Conservation (phyloP, 2,888 invertebrate genomes). For the Teleogryllus oceanicus region DNA sequence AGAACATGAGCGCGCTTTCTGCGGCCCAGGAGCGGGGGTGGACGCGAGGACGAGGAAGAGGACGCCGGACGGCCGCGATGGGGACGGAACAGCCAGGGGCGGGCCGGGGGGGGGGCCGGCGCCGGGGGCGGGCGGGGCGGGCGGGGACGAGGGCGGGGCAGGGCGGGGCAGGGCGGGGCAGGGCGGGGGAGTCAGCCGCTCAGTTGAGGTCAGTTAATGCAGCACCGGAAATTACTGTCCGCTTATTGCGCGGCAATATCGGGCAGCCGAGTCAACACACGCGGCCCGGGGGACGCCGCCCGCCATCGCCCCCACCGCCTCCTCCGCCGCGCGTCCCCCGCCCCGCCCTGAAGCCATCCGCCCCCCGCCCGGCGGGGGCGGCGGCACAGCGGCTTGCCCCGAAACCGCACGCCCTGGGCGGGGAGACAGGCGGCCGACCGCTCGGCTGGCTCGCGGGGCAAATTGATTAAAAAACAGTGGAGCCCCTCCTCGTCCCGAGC, state of each 20-base stretch:
- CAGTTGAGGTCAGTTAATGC: neutral
- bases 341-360: neutral
- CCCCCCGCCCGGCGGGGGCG: neutral
- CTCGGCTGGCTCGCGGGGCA: constrained; percentile 1
- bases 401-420: constrained; percentile 18
- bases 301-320: neutral
- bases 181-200: neutral
- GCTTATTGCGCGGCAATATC: constrained; percentile 18
- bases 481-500: neutral
- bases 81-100: no score
- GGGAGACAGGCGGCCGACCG: neutral
- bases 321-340: neutral
- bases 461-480: constrained; percentile 18
- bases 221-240: constrained; percentile 18
- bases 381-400: constrained; percentile 6
- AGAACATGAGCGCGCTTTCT: no score
- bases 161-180: neutral
- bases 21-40: no score
- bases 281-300: constrained; percentile 7
- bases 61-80: no score
- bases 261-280: constrained; percentile 18
- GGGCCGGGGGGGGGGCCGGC: no score
- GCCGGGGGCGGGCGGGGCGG: no score
- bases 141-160: neutral
- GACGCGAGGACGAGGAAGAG: no score